Evolutionary conservation across 2,113 vertebrate genomes (phyloP), one percentile per base, ranked within the genome.

Genomic region (Toxostoma redivivum): DNA sequence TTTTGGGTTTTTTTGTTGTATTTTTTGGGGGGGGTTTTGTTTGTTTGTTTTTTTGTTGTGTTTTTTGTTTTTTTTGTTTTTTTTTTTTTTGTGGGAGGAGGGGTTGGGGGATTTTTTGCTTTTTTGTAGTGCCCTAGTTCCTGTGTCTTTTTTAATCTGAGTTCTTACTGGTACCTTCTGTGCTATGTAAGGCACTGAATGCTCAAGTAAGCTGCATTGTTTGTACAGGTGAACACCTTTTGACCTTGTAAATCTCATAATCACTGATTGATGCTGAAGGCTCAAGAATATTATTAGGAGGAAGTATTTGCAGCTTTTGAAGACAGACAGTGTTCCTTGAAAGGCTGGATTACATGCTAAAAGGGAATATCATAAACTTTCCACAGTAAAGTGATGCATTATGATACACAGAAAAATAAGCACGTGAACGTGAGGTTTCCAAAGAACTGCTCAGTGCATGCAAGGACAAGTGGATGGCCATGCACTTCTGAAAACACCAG

Each of bases 231-330:
- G 17, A 76, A 71, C 16, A 70, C 25, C 38, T 86, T 91, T 67
- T 74, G 71, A 81, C 72, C 47, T 81, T 56, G 50, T 23, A 92
- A 94, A 95, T 94, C 87, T 84, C 73, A 44, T 78, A 81, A 93
- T 78, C 74, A 86, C 69, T 88, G 67, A 95, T 0, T 65, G 50
- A 90, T 60, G 64, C 5, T 88, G 42, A 76, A 78, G 56, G 47
- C 33, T 86, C n/a, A 83, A 91, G 30, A 86, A 91, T 12, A 73
- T 24, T 73, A 86, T 69, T 74, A 94, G 30, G 13, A 86, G n/a
- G 54, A 90, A 91, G 42, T 2, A 2, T 15, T 58, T 70, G 6
- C 37, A 96, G 69, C 51, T 86, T 93, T 84, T 38, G 6, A 81
- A 92, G 51, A 90, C 21, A 76, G 37, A 64, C 10, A 70, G 33